Conservation (phyloP, 53 echinoderm and acorn worm species). For the Paracentrotus lividus region DNA sequence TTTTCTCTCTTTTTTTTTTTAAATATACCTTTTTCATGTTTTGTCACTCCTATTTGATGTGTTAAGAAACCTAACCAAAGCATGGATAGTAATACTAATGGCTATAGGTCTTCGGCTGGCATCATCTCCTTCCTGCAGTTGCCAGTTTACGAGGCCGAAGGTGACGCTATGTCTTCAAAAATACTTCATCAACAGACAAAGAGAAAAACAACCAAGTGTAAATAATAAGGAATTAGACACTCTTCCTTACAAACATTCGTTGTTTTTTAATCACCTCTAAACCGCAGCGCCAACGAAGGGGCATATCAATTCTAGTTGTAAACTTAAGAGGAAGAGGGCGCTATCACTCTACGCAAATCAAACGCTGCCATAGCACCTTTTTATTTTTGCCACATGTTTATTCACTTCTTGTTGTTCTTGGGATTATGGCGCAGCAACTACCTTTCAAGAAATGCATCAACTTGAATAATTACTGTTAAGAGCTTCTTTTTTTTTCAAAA, state of each 20-base stretch:
- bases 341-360: no score
- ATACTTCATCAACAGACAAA: constrained; percentile 7
- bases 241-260: background rate
- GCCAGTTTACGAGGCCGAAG: background rate
- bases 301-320: background rate
- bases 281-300: background rate
- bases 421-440: no score
- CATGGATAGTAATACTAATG: no score
- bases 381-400: no score
- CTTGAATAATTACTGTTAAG: no score
- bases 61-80: no score
- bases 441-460: no score
- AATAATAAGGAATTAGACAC: background rate
- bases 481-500: no score
- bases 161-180: background rate
- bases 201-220: background rate
- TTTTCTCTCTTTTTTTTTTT: background rate
- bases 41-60: no score
- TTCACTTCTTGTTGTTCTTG: no score
- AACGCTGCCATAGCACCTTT: no score
- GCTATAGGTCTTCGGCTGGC: background rate
- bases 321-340: background rate
- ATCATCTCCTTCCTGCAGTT: background rate
- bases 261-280: constrained; percentile 1
- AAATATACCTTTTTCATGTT: no score